A percentile compares a stretch with the other conserved stretches of the same genome.
Conservation (phyloP, 2,888 invertebrate species). For the Conistra vaccinii region DNA sequence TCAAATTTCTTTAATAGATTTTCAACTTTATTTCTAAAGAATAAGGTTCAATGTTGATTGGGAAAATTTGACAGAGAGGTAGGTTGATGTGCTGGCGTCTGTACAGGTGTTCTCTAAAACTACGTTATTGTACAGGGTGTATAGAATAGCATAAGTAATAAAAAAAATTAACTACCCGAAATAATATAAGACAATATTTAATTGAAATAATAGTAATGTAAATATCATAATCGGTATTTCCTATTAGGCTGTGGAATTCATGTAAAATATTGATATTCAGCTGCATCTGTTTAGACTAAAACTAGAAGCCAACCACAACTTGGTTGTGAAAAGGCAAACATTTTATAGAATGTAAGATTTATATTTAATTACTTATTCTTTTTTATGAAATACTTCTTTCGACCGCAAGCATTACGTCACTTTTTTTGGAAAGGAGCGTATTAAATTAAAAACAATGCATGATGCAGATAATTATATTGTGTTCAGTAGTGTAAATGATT, state of each 20-base stretch:
- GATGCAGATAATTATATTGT: background rate
- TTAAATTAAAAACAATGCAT: background rate
- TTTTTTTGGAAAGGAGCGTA: background rate
- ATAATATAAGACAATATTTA: background rate
- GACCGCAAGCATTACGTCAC: too few species aligned
- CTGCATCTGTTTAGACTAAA: background rate
- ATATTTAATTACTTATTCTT: too few species aligned
- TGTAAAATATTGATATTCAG: background rate
- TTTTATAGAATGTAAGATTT: background rate
- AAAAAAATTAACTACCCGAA: too few species aligned
- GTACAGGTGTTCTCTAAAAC: conserved; percentile 7
- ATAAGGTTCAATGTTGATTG: too few species aligned
- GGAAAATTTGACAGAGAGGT: too few species aligned
- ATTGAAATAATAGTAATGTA: background rate
- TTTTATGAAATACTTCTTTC: too few species aligned
- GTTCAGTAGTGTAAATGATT: background rate
- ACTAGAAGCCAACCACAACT: background rate
- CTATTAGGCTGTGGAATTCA: background rate
- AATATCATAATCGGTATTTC: background rate
- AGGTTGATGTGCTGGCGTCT: background rate
- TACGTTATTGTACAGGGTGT: conserved; percentile 5
- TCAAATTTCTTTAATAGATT: too few species aligned
- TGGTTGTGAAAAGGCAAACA: background rate
- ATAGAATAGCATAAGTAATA: too few species aligned
- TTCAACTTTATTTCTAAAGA: too few species aligned